Conservation (phyloP, 2,113 vertebrate species). For the Apaloderma vittatum region DNA sequence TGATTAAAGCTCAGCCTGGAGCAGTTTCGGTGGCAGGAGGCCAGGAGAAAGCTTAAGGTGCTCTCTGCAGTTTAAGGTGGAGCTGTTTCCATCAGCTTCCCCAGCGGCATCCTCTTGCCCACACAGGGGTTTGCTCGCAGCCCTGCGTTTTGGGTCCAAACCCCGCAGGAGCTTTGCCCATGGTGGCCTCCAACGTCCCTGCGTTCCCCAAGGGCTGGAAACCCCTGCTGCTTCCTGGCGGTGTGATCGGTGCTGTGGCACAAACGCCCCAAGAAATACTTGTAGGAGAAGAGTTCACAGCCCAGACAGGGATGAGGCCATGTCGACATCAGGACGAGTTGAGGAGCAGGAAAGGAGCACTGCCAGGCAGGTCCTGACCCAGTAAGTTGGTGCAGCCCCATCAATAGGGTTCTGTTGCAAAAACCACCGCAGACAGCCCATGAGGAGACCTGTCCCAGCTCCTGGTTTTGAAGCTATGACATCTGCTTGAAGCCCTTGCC, state of each 20-base stretch:
- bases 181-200: neutral
- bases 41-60: constrained; percentile 72
- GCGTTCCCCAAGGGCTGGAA: fast-evolving
- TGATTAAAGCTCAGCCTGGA: constrained; percentile 73
- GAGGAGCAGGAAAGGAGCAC: neutral
- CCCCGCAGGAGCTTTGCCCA: neutral
- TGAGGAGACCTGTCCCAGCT: neutral
- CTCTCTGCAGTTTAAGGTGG: constrained; percentile 75
- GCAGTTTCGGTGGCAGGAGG: constrained; percentile 59
- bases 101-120: neutral
- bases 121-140: fast-evolving
- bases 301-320: neutral
- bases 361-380: neutral
- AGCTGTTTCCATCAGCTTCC: constrained; percentile 16
- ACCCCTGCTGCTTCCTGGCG: neutral
- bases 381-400: neutral
- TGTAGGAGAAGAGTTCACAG: neutral
- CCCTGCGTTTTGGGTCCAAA: neutral
- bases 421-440: neutral
- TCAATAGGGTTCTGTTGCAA: neutral
- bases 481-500: fast-evolving
- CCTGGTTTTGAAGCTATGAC: fast-evolving
- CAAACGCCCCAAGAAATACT: neutral
- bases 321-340: fast-evolving
- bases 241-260: fast-evolving